Evolutionary conservation across 2,113 vertebrate species (phyloP), one percentile per base, ranked within the genome.

Genomic region (Strigops habroptila): DNA sequence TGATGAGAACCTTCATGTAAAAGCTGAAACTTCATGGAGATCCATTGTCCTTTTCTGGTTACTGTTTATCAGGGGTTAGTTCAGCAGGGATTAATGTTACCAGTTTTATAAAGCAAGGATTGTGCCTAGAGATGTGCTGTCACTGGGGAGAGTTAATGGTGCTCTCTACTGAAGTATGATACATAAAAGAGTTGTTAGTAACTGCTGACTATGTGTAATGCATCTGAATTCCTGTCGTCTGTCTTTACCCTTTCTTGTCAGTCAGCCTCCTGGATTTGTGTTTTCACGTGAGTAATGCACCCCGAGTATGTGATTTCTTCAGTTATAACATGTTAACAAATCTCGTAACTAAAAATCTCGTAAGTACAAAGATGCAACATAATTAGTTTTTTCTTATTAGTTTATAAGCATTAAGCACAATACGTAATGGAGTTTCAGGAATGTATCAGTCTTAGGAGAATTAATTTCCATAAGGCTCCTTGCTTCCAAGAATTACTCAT

Each of bases 341-440:
- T 55, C 83, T 88, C 74, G n/a, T 82, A 87, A 87, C 87, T 91
- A 75, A 93, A 90, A 95, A 33, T 85, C 82, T 93, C 41, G 0
- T 68, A 35, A 92, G 64, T 53, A 55, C 51, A 25, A 81, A 86
- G 69, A 93, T 75, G 64, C 51, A 84, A 14, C 39, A 5, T 75
- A 86, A 92, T 93, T 84, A 48, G 46, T 25, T 92, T 91, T 92
- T 75, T 73, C n/a, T 75, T 86, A 89, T 89, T 93, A 93, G 83
- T 93, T 96, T 84, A 86, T 75, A 64, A 46, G 18, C 92, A 89
- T 81, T 88, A 78, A 91, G 80, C 60, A 13, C 46, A 43, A 33
- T 65, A 35, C 25, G 19, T 88, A 86, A 84, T 82, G 51, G 80
- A 67, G 60, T 71, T 97, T 94, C 73, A 81, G 86, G 83, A 86